These are phyloP conservation scores for Polymixis lichenea DNA, from an alignment of 2,888 invertebrate species.

Conservation along the genomic window DNA sequence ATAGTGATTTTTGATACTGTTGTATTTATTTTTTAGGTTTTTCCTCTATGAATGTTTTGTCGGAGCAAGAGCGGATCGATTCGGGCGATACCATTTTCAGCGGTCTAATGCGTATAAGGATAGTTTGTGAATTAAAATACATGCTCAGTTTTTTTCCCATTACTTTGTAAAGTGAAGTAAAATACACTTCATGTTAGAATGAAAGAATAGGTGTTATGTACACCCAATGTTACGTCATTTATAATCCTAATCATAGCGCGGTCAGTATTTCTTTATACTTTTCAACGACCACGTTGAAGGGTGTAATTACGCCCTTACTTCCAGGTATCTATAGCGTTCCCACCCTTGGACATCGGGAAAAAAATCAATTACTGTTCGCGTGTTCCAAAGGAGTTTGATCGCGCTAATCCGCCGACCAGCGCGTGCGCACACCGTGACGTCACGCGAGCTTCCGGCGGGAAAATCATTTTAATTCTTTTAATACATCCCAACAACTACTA, in stretches of 20 bases:
- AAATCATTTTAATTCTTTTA: constrained; percentile 72
- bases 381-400: constrained; percentile 76
- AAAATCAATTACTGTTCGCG: constrained; percentile 75
- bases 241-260: constrained; percentile 45
- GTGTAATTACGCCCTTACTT: constrained; percentile 58
- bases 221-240: constrained; percentile 50
- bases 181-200: constrained; percentile 20
- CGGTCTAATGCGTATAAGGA: neutral
- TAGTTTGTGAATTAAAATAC: constrained; percentile 16
- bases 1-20: constrained; percentile 11
- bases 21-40: constrained; percentile 3
- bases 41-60: constrained; percentile 1
- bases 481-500: constrained; percentile 61
- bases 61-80: neutral
- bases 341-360: constrained; percentile 71
- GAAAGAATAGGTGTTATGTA: constrained; percentile 51
- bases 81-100: neutral
- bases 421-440: constrained; percentile 77
- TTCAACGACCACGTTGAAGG: constrained; percentile 55
- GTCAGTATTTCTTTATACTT: constrained; percentile 49
- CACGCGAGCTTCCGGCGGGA: constrained; percentile 80
- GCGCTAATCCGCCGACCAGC: constrained; percentile 76
- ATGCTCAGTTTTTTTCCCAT: constrained; percentile 16
- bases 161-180: constrained; percentile 5
- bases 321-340: constrained; percentile 64